Evolutionary conservation across 1,140 invertebrate species (phyloP).

Genomic region (Campodea augens): DNA sequence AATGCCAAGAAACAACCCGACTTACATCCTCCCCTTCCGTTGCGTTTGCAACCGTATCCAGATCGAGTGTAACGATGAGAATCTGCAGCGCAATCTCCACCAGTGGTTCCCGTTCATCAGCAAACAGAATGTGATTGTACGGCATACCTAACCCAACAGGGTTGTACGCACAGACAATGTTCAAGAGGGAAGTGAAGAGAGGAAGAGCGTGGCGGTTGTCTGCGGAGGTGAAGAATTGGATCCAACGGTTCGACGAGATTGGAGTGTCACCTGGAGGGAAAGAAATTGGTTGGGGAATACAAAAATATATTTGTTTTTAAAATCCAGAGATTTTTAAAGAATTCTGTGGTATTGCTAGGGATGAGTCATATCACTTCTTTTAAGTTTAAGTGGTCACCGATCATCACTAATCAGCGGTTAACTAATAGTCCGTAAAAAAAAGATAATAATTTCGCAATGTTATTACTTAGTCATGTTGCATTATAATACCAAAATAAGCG

Average conservation of each 20-base stretch:
- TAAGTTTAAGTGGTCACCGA: no score
- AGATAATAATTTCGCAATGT: no score
- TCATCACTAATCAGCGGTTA: no score
- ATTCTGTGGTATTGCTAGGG: no score
- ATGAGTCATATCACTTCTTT: no score
- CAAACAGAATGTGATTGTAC: conserved; percentile 93
- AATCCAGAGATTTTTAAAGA: no score
- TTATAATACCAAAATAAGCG: no score
- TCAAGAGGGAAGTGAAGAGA: conserved; percentile 92
- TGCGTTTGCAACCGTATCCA: conserved; percentile 30
- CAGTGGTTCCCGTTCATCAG: conserved; percentile 82
- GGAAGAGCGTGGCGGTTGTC: conserved; percentile 73
- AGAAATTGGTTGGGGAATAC: conserved; percentile 18
- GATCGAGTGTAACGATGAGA: conserved; percentile 87
- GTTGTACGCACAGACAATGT: conserved; percentile 93
- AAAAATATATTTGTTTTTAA: conserved; percentile 10
- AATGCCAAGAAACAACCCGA: not conserved
- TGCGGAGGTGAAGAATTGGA: conserved; percentile 29
- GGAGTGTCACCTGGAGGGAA: conserved; percentile 19
- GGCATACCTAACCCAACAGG: conserved; percentile 91
- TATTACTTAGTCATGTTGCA: no score
- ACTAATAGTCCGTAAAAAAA: no score
- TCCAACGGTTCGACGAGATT: conserved; percentile 28
- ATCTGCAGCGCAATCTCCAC: conserved; percentile 92
- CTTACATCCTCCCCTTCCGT: conserved; percentile 20